These are phyloP conservation scores for Portevinia maculata DNA, from an alignment of 2,888 invertebrate species.

Conservation along the genomic window DNA sequence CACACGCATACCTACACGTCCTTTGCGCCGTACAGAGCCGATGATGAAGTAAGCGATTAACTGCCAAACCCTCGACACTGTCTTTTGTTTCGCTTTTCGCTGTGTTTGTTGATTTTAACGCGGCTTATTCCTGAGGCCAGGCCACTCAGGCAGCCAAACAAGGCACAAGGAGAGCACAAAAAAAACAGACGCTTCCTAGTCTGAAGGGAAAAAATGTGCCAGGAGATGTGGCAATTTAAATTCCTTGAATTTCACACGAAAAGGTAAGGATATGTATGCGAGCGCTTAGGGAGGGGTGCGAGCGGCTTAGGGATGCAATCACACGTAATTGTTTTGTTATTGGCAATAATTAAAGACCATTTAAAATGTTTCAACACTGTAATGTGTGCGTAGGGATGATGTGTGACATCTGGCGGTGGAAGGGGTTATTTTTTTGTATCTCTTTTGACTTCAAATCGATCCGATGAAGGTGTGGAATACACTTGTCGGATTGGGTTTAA, in stretches of 20 bases:
- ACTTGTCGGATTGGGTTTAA: no score
- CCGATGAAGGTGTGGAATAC: no score
- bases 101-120: slow-evolving; percentile 69
- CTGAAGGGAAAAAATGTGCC: slow-evolving; percentile 22
- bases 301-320: slow-evolving; percentile 54
- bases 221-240: slow-evolving; percentile 50
- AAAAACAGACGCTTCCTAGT: not conserved
- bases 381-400: slow-evolving; percentile 2
- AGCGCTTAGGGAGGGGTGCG: not conserved
- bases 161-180: not conserved
- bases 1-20: slow-evolving; percentile 16
- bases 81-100: slow-evolving; percentile 43
- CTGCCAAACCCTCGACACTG: slow-evolving; percentile 53
- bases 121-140: slow-evolving; percentile 42
- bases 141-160: not conserved
- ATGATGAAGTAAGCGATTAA: slow-evolving; percentile 70
- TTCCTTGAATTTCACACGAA: slow-evolving; percentile 52
- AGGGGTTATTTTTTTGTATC: not conserved
- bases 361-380: slow-evolving; percentile 44
- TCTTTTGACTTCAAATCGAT: not conserved
- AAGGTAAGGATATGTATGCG: slow-evolving; percentile 1
- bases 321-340: slow-evolving; percentile 64
- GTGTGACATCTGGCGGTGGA: not conserved
- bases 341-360: slow-evolving; percentile 57
- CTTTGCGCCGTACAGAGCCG: slow-evolving; percentile 19